Conservation (phyloP, 2,888 invertebrate species). For the Omphaloscelis lunosa region DNA sequence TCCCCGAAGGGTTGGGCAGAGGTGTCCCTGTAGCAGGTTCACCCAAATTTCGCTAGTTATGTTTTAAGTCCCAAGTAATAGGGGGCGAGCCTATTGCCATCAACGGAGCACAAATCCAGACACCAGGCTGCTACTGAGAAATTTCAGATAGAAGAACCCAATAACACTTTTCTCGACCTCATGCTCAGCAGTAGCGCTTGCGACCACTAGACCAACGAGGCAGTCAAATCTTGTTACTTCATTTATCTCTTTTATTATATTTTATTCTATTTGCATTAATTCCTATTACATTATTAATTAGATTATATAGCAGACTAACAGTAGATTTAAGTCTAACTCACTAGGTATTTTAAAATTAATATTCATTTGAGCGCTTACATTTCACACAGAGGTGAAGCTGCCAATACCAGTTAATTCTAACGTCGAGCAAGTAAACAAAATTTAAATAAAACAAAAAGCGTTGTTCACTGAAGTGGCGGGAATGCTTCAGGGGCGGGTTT, state of each 20-base stretch:
- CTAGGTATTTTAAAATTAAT: not conserved
- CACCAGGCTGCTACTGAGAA: too few species aligned
- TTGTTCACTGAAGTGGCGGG: slow-evolving; percentile 68
- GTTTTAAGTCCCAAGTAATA: too few species aligned
- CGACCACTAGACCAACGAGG: too few species aligned
- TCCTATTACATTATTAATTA: not conserved
- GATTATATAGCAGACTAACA: not conserved
- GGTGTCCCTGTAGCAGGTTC: too few species aligned
- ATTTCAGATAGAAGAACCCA: too few species aligned
- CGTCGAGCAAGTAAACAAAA: slow-evolving; percentile 64
- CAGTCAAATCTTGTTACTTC: not conserved
- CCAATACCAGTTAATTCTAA: slow-evolving; percentile 55
- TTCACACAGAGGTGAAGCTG: slow-evolving; percentile 39
- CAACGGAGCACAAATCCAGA: too few species aligned
- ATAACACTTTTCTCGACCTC: too few species aligned
- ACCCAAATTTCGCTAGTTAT: too few species aligned
- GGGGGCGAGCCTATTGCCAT: too few species aligned
- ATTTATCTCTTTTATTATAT: not conserved
- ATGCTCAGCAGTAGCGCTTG: too few species aligned
- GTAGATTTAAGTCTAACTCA: not conserved
- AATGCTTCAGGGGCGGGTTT: slow-evolving; percentile 67
- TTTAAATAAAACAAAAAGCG: slow-evolving; percentile 66
- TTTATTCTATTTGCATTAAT: not conserved
- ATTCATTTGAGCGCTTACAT: slow-evolving; percentile 13
- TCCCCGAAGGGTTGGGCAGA: too few species aligned